Percentiles rank a stretch among this genome's conserved stretches.
phyloP scores from a whole-genome alignment of 2,113 vertebrate genomes.

The Parus major region DNA sequence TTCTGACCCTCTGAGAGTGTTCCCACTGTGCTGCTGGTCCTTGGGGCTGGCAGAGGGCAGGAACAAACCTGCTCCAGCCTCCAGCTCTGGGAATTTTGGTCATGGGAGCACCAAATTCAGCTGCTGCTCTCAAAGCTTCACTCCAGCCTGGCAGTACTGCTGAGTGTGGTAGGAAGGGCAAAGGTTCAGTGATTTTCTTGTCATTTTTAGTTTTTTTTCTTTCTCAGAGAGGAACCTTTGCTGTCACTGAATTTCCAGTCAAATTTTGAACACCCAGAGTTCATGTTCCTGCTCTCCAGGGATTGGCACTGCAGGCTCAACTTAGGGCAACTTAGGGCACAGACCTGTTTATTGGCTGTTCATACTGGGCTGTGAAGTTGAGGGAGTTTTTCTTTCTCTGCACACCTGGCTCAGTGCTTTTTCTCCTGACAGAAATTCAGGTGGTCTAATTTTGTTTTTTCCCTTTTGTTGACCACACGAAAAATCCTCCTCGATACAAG shows the following conservation, averaged over 20 bases:
- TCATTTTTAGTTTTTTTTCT: rapidly evolving
- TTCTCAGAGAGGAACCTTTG: not conserved
- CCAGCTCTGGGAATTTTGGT: not conserved
- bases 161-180: not conserved
- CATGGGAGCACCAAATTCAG: not conserved
- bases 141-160: not conserved
- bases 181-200: not conserved
- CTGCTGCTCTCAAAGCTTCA: not conserved
- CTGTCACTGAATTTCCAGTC: not conserved
- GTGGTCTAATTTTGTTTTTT: not conserved
- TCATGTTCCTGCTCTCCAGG: not conserved
- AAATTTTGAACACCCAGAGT: no score
- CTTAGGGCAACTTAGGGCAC: not conserved
- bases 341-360: not conserved
- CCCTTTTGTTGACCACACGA: not conserved
- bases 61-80: not conserved
- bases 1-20: not conserved
- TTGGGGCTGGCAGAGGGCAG: not conserved
- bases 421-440: not conserved
- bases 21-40: not conserved
- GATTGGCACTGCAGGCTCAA: not conserved
- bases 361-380: not conserved
- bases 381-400: not conserved
- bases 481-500: not conserved
- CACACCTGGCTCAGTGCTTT: not conserved